Percentiles rank a stretch among this genome's conserved stretches.
phyloP scores from a whole-genome alignment of 2,888 invertebrate species.

The Ditula angustiorana region DNA sequence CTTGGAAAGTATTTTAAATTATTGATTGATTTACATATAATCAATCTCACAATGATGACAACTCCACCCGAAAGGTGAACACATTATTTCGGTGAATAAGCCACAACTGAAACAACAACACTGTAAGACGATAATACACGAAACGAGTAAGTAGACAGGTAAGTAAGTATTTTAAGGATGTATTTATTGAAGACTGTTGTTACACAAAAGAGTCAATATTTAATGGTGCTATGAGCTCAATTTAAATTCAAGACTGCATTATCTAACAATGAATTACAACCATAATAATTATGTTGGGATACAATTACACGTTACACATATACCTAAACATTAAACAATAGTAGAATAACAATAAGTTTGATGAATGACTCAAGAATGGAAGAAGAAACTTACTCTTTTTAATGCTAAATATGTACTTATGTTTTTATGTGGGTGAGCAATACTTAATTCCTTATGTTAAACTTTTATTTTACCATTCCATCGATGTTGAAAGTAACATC shows the following conservation, averaged over 20 bases:
- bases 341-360: constrained; percentile 42
- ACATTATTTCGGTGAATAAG: not conserved
- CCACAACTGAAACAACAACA: not conserved
- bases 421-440: constrained; percentile 14
- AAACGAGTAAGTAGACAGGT: not conserved
- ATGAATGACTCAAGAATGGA: constrained; percentile 13
- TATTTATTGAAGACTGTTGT: not conserved
- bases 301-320: constrained; percentile 34
- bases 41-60: not conserved
- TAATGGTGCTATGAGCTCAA: constrained; percentile 4
- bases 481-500: constrained; percentile 48
- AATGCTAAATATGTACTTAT: not conserved
- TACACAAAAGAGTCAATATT: not conserved
- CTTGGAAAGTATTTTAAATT: not conserved
- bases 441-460: constrained; percentile 9
- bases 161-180: not conserved
- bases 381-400: constrained; percentile 14
- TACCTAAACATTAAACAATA: constrained; percentile 44
- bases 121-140: not conserved
- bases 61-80: not conserved
- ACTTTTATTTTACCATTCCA: not conserved
- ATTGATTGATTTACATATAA: not conserved
- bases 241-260: not conserved
- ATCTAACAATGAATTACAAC: constrained; percentile 14
- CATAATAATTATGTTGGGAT: constrained; percentile 2